Evolutionary conservation across 2,797 vertebrate species (phyloP), one percentile per base, ranked within the genome.

Genomic region (Sebastes hopkinsi): DNA sequence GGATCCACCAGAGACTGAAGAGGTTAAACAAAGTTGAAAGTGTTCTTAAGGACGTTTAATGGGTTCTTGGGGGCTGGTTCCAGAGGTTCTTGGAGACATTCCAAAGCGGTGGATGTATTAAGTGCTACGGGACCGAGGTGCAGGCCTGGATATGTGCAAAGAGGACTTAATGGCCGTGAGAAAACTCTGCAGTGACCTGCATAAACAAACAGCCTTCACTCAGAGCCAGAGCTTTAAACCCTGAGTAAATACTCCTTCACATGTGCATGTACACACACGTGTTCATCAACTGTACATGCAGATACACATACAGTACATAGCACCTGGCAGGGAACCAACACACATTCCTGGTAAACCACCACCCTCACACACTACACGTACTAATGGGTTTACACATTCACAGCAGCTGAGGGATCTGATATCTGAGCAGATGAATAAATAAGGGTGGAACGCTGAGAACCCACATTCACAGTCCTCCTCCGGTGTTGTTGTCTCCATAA

Each of bases 341-440:
- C 2, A 42, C 82, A 58, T 73, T 54, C 9, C 23, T 60, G 20
- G 14, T 38, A 71, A 76, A 82, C 80, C 71, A 42, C 20, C 20
- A 6, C 72, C 36, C 11, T 12, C 61, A 52, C 36, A 67, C 9
- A 16, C 38, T 14, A 12, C 5, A 23, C 50, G 56, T 77, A 52
- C 8, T 64, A 55, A 38, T 38, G 27, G 80, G 81, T 70, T 69
- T 75, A 64, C 34, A 55, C 66, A 50, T 32, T 10, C 1, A 9
- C 8, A 67, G 34, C 42, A 58, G 72, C 67, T 16, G 69, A 81
- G 67, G 54, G 81, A 65, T 81, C 55, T 79, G 54, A 72, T 80
- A 78, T 81, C 79, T 72, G 84, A 69, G 66, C 82, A 85, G 84
- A 86, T 74, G 84, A 89, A 81, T 84, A 85, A 89, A 90, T 89